Conservation (phyloP, 1,140 invertebrate species). For the Bactericera cockerelli region DNA sequence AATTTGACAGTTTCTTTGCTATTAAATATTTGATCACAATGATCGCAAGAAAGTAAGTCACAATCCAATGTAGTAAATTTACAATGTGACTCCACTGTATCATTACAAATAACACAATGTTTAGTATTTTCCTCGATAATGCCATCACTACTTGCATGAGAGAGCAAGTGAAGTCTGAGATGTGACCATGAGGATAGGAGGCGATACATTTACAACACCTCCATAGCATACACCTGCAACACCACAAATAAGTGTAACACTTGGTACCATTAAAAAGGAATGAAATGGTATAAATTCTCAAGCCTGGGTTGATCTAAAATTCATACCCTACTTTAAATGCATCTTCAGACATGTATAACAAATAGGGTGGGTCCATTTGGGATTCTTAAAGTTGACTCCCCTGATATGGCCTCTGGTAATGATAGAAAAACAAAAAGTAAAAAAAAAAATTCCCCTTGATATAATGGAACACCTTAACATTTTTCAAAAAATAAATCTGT, state of each 20-base stretch:
- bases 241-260: not conserved
- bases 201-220: not conserved
- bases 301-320: slow-evolving; percentile 41
- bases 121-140: not conserved
- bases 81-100: not conserved
- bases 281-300: no score
- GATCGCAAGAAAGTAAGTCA: not conserved
- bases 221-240: slow-evolving; percentile 2
- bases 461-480: no score
- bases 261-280: no score
- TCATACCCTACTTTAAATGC: no score
- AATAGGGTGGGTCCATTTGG: no score
- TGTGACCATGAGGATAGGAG: not conserved
- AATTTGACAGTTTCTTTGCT: not conserved
- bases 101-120: not conserved
- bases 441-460: no score
- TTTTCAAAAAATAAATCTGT: no score
- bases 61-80: not conserved
- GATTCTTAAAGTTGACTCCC: no score
- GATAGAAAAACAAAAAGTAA: no score
- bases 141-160: not conserved
- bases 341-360: no score
- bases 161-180: not conserved
- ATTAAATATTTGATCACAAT: not conserved
- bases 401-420: no score